A percentile compares a stretch with the other conserved stretches of the same genome.
Conservation (phyloP, 2,888 invertebrate species). For the Archips xylosteana region DNA sequence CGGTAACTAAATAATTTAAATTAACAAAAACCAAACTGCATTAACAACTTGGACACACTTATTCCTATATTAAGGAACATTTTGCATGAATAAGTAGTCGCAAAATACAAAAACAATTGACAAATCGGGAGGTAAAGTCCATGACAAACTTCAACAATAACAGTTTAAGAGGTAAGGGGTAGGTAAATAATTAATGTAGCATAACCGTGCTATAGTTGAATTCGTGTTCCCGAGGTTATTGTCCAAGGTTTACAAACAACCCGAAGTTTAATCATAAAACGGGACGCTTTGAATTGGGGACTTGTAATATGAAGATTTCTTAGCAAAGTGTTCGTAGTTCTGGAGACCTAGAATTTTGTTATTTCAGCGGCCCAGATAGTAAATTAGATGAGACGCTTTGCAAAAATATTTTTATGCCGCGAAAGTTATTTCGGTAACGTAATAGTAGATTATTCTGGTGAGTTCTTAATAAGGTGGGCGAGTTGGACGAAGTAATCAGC, state of each 20-base stretch:
- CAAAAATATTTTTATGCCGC: constrained; percentile 1
- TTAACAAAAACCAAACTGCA: too few species aligned
- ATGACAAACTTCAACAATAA: constrained; percentile 16
- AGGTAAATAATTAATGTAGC: constrained; percentile 69
- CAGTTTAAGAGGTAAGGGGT: constrained; percentile 42
- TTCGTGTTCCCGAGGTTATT: constrained; percentile 62
- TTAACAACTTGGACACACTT: too few species aligned
- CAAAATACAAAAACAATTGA: not conserved
- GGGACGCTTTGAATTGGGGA: constrained; percentile 49
- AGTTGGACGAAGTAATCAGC: not conserved
- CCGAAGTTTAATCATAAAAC: constrained; percentile 69
- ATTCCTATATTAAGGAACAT: too few species aligned
- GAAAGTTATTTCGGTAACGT: not conserved
- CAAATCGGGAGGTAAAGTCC: not conserved
- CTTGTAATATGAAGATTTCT: constrained; percentile 39
- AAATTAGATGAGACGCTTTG: constrained; percentile 10
- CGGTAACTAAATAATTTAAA: too few species aligned
- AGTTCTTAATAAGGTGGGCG: not conserved
- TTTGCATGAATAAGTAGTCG: not conserved
- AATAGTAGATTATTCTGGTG: not conserved
- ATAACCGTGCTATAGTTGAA: constrained; percentile 54
- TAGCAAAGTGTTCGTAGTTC: constrained; percentile 18
- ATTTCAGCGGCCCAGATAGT: constrained; percentile 16
- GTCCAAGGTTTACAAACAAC: constrained; percentile 62
- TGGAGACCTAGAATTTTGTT: constrained; percentile 17